Evolutionary conservation across 2,113 vertebrate species (phyloP).

Genomic region (Microcebus ravelobensis): DNA sequence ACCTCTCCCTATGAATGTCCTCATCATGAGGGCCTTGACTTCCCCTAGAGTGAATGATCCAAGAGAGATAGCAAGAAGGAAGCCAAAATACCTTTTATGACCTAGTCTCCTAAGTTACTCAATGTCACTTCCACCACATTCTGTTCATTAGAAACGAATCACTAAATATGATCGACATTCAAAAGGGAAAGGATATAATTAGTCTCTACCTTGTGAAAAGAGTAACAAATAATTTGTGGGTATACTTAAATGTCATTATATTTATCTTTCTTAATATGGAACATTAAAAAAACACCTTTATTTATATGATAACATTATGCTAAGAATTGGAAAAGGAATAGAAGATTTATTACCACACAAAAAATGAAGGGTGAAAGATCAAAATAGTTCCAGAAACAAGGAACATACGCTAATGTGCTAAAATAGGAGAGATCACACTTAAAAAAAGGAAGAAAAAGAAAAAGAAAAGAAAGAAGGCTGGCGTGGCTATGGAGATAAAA

Average conservation of each 20-base stretch:
- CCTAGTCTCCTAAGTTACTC: not conserved
- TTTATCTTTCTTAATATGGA: not conserved
- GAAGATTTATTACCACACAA: not conserved
- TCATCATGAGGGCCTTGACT: not conserved
- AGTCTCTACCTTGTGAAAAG: not conserved
- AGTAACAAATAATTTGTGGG: not conserved
- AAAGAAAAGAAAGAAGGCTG: not conserved
- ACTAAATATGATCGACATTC: not conserved
- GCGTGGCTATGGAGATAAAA: not conserved
- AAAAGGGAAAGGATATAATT: not conserved
- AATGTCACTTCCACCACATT: not conserved
- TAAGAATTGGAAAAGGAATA: not conserved
- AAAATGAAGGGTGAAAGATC: not conserved
- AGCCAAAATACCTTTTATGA: not conserved
- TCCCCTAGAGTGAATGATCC: not conserved
- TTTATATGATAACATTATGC: not conserved
- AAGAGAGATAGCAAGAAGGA: not conserved
- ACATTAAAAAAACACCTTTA: not conserved
- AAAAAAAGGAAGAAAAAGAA: not conserved
- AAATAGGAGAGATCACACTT: not conserved
- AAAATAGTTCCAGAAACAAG: not conserved
- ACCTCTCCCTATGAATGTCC: not conserved
- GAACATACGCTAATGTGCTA: not conserved
- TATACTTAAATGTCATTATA: not conserved
- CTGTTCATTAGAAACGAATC: not conserved